phyloP scores from a whole-genome alignment of 2,797 vertebrate species.

The Coreius guichenoti region DNA sequence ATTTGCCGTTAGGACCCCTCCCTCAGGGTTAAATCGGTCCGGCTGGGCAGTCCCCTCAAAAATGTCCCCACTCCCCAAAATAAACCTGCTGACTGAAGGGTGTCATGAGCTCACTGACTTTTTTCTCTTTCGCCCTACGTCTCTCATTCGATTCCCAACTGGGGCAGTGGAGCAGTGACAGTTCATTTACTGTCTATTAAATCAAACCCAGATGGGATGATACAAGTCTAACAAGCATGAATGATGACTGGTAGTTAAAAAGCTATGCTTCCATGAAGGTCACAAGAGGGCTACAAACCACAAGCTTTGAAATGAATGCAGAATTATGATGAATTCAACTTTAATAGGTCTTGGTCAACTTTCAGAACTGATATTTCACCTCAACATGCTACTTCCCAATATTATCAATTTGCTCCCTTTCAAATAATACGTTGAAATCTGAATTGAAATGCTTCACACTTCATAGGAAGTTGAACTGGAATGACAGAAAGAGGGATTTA shows the following conservation, averaged over 20 bases:
- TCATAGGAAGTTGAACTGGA: not conserved
- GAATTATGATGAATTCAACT: not conserved
- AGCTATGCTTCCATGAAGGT: not conserved
- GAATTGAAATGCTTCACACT: not conserved
- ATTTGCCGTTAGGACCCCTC: slow-evolving; percentile 46
- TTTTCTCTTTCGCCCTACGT: not conserved
- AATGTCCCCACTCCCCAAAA: slow-evolving; percentile 64
- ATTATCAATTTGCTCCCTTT: not conserved
- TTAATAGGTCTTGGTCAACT: not conserved
- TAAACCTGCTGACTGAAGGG: slow-evolving; percentile 69
- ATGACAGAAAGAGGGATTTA: not conserved
- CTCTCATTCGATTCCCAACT: slow-evolving; percentile 39
- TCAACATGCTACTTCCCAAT: not conserved
- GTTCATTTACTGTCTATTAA: slow-evolving; percentile 17
- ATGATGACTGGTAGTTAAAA: slow-evolving; percentile 15
- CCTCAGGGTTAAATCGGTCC: slow-evolving; percentile 62
- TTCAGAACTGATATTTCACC: not conserved
- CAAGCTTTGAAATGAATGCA: not conserved
- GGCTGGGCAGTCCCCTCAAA: slow-evolving; percentile 58
- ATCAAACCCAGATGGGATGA: not conserved
- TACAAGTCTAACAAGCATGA: slow-evolving; percentile 8
- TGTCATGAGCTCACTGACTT: slow-evolving; percentile 57
- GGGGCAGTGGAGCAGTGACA: slow-evolving; percentile 33
- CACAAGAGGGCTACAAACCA: slow-evolving; percentile 1
- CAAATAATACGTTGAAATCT: not conserved